Base-by-base conservation (phyloP, 2,888 invertebrate genomes). In the Cylindroiulus punctatus region DNA sequence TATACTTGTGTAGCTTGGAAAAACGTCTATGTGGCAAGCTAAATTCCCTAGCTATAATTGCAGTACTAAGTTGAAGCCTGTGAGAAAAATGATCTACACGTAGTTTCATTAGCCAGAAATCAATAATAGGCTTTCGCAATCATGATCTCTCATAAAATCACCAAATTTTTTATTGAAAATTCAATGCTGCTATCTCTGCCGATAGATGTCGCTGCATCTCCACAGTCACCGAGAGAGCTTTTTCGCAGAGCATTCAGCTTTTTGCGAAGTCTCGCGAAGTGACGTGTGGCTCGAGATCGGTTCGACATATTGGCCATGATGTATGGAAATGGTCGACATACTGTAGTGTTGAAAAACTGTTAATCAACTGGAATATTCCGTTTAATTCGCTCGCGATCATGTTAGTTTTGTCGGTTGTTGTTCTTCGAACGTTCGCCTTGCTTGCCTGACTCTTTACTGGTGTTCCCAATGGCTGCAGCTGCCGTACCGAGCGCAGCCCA, bases 401-500 rank as follows among this genome's bases (percentile, higher is more conserved):
- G 76, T 76, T 76, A 76, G 1, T 76, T 76, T 30, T 2, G 4
- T 32, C 26, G 32, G 32, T 30, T 76, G 10, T 30, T 76, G 26
- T 76, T 76, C 76, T 30, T 76, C 76, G 76, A 76, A 76, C 76
- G 76, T 30, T 76, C 76, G 76, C 76, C 76, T 76, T 76, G 32
- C 30, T 76, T 76, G 76, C 26, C 26, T 76, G 76, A 76, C 14
- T 30, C 10, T 30, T 32, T 32, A 30, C 76, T 76, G 76, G 76
- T 76, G 76, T 76, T 76, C 26, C 76, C 76, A 84, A 84, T 84
- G 84, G 84, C 84, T 52, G 52, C 84, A 47, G 84, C 84, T 32
- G 52, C 84, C 52, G 84, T 52, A 84, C 84, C 42, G 52, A 44
- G 76, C 76, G 76, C 84, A 84, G 84, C 84, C 52, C 84, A 84